phyloP scores from a whole-genome alignment of 1,140 invertebrate species.

The Drosophila truncata region DNA sequence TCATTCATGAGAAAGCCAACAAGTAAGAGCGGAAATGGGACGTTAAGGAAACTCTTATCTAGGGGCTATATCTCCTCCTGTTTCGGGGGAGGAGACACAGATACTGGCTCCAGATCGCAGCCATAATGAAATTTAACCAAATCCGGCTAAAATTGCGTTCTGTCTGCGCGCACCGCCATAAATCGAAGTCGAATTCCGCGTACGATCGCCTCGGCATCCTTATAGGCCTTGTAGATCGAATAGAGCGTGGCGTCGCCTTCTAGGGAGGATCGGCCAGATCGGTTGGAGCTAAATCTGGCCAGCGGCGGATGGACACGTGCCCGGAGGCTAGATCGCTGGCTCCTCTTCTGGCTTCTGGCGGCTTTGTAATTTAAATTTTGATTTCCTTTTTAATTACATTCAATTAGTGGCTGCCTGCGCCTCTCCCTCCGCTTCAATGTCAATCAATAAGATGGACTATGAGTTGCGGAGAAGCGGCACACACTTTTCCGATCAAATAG shows the following conservation, averaged over 20 bases:
- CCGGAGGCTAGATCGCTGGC: background rate
- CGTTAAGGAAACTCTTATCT: constrained; percentile 61
- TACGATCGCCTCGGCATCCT: constrained; percentile 41
- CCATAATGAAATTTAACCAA: constrained; percentile 58
- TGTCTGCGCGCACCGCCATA: constrained; percentile 39
- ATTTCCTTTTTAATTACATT: constrained; percentile 44
- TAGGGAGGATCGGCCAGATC: constrained; percentile 20
- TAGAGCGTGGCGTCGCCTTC: constrained; percentile 37
- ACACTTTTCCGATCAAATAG: background rate
- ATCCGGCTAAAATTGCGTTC: constrained; percentile 45
- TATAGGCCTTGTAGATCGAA: constrained; percentile 29
- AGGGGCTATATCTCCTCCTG: constrained; percentile 6
- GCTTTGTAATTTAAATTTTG: constrained; percentile 38
- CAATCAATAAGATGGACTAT: constrained; percentile 30
- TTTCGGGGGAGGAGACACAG: constrained; percentile 12
- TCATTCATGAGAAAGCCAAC: constrained; percentile 66
- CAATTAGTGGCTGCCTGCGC: constrained; percentile 30
- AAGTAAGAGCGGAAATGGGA: constrained; percentile 65
- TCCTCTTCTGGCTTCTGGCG: constrained; percentile 2
- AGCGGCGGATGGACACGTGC: constrained; percentile 44
- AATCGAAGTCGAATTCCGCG: constrained; percentile 42
- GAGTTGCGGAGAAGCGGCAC: too few species aligned
- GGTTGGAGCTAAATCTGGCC: constrained; percentile 34
- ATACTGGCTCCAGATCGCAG: constrained; percentile 19
- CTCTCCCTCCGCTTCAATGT: background rate